Evolutionary conservation across 2,797 vertebrate species (phyloP), one percentile per base, ranked within the genome.

Genomic region (Nyctalus aviator): DNA sequence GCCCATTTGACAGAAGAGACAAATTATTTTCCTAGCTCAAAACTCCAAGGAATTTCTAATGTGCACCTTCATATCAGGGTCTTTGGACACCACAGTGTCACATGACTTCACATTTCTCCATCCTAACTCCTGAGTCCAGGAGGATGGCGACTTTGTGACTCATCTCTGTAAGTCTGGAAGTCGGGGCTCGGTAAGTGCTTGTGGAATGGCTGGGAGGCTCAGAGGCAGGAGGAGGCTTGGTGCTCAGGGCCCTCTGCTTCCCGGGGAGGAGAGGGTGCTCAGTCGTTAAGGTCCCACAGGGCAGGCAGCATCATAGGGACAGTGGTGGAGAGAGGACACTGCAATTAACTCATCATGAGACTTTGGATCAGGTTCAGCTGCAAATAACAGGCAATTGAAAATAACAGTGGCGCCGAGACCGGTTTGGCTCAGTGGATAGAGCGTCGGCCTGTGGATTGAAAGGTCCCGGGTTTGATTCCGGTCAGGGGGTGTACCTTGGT

Each of bases 1-100:
- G 62, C 62, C 85, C 44, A 27, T 50, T 84, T 95, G 66, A 90
- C 48, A 41, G 73, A 88, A 86, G 76, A 91, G 57, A 94, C 50
- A 95, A 84, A 69, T 77, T 88, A 57, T 84, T 66, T 84, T 83
- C 41, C 84, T 75, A 50, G 32, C 21, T n/a, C 21, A 93, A 53
- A 89, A 81, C 55, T 37, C 48, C 25, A 50, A 93, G 48, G 71
- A 73, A 57, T 93, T 88, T 93, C 85, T 62, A 68, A 64, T 66
- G 32, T 84, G 15, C 2, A 30, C 13, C n/a, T 76, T 92, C 53
- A 57, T 81, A 72, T 77, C 10, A 0, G 18, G 15, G 25, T 84
- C 68, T 94, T 32, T 79, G 37, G 88, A 77, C 44, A 84, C 64
- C 48, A 81, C 30, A 53, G 20, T 59, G 90, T 76, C 41, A 88